Evolutionary conservation across 1,140 invertebrate species (phyloP).

Genomic region (Andricus grossulariae): DNA sequence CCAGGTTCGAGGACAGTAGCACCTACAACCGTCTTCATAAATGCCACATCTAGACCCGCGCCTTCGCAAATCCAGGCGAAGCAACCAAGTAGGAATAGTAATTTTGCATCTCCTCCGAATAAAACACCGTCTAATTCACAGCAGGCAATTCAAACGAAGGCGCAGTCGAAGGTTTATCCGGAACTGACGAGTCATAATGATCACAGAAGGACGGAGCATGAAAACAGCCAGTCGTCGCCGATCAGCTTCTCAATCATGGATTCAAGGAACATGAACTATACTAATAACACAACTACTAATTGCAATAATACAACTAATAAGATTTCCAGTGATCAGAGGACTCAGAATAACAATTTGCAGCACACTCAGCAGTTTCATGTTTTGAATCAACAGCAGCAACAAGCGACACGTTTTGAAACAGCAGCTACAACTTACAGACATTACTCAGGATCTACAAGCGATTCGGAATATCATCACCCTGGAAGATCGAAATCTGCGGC

Average conservation of each 20-base stretch:
- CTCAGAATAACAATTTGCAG: constrained; percentile 64
- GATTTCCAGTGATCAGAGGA: constrained; percentile 69
- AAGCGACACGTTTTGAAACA: constrained; percentile 40
- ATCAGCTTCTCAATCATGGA: constrained; percentile 87
- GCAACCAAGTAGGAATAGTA: constrained; percentile 64
- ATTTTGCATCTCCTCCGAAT: constrained; percentile 76
- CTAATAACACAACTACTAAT: constrained; percentile 71
- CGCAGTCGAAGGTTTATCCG: constrained; percentile 83
- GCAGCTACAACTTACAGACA: constrained; percentile 76
- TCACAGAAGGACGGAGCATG: constrained; percentile 75
- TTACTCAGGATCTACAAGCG: constrained; percentile 78
- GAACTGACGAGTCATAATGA: constrained; percentile 76
- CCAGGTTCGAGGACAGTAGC: constrained; percentile 46
- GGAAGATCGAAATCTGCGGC: constrained; percentile 79
- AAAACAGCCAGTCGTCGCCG: constrained; percentile 82
- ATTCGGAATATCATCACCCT: constrained; percentile 80
- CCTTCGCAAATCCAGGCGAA: constrained; percentile 69
- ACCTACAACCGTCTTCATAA: constrained; percentile 66
- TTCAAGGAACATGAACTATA: constrained; percentile 79
- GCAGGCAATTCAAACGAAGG: constrained; percentile 80
- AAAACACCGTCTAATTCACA: constrained; percentile 67
- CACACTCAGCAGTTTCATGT: constrained; percentile 68
- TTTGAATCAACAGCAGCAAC: constrained; percentile 52
- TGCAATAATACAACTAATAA: constrained; percentile 61
- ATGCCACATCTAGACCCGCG: constrained; percentile 49